These are phyloP conservation scores for Orthosia gracilis DNA, from an alignment of 2,888 invertebrate species.

Conservation along the genomic window DNA sequence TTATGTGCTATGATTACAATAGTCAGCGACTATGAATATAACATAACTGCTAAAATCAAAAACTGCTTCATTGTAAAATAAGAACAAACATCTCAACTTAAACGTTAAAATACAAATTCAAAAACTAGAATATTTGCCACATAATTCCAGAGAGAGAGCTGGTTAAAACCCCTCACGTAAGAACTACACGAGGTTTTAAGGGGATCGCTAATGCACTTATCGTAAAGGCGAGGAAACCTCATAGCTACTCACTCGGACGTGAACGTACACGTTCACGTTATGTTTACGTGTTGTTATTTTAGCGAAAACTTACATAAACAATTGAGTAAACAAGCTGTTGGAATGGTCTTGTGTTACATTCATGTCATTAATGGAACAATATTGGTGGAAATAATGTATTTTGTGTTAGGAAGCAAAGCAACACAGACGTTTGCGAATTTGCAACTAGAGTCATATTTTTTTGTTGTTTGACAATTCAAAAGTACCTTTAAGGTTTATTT, in stretches of 20 bases:
- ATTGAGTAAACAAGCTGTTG: conserved; percentile 2
- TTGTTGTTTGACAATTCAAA: too few species aligned
- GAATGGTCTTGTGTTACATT: neutral
- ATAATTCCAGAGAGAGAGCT: neutral
- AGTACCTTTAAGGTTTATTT: too few species aligned
- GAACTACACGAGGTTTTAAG: conserved; percentile 22
- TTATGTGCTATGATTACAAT: neutral
- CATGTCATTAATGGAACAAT: neutral
- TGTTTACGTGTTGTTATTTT: conserved; percentile 32
- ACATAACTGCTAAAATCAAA: neutral
- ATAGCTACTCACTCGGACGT: neutral
- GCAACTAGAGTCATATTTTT: too few species aligned
- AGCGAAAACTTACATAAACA: conserved; percentile 11
- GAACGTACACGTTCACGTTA: conserved; percentile 29
- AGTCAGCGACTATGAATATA: too few species aligned
- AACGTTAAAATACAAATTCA: neutral
- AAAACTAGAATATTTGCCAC: neutral
- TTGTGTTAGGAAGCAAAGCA: neutral
- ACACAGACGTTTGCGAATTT: too few species aligned
- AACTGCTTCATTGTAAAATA: neutral
- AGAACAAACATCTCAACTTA: neutral
- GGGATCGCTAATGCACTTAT: conserved; percentile 53
- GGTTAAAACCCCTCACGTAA: conserved; percentile 16
- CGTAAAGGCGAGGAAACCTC: conserved; percentile 34
- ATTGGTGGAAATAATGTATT: neutral